Base-by-base conservation (phyloP, 2,113 vertebrate species). In the Merops nubicus region DNA sequence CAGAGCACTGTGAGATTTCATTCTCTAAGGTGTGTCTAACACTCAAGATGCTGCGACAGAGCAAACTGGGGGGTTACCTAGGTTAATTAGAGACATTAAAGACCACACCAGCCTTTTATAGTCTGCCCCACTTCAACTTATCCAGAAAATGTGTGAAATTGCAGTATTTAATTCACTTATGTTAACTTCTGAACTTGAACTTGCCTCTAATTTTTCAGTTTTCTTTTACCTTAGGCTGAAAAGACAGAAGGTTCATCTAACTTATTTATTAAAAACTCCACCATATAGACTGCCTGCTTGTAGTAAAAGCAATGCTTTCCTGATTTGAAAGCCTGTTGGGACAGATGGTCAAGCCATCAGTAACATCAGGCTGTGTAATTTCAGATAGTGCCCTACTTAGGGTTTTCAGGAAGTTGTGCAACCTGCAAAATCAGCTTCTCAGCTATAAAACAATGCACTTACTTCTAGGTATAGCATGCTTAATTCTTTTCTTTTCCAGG, bases 301-400 rank as follows among this genome's bases (percentile, higher is more conserved):
- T 33, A 45, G 57, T 42, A 94, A 70, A 81, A 92, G 85, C 17
- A 2, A 57, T 90, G 86, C 34, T 79, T 21, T 88, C 31, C 76
- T 88, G 84, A 88, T 91, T 38, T 89, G 87, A 96, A 96, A 96
- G 74, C 65, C 72, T 42, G 3, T 54, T 54, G 87, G 76, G 42
- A 53, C 47, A 91, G 91, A 89, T 85, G 91, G 69, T 21, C 26
- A 5, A 5, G 34, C 47, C 4, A 0, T 48, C 42, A 48, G 33
- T 43, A 76, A 92, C 81, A 79, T 74, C 69, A 67, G 94, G 69
- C 59, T 23, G 1, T 42, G 82, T 75, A 89, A 64, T 94, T 96
- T 91, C 77, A 94, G 72, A 81, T 34, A 89, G 72, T 85, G 73
- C 33, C 60, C 84, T 87, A 73, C n/a, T 89, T 83, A 78, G 8